Base-by-base conservation (phyloP, 2,888 invertebrate genomes). In the Rhagonycha lutea region DNA sequence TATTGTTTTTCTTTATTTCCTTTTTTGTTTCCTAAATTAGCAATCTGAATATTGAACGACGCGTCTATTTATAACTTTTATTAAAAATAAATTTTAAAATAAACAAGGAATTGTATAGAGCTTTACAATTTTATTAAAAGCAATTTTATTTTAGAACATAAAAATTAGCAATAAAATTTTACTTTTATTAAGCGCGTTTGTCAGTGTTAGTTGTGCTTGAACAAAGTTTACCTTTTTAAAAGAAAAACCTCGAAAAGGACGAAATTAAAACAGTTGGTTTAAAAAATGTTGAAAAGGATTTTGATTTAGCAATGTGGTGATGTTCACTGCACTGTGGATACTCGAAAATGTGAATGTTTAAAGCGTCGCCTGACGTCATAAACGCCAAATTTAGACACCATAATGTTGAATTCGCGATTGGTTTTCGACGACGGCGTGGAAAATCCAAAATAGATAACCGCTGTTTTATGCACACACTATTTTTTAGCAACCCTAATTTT, bases 281-380 rank as follows among this genome's bases (percentile, higher is more conserved):
- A 68, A 68, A 67, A 24, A 68, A 28, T 68, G 26, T 47, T n/a
- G 47, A 47, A 47, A n/a, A 47, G n/a, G 47, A 47, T 47, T 47
- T 63, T 74, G 77, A 69, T 77, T 77, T 75, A 70, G 70, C 75
- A 47, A 73, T 78, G 72, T 73, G 80, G 74, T 79, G 79, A 79
- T 82, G 78, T 80, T 79, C 82, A 79, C 80, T 80, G 80, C 81
- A 82, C 82, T 82, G 79, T 74, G 69, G 75, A 72, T 73, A 75
- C 69, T 68, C 68, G 69, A 74, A 68, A 62, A 69, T 70, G 72
- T 72, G 72, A 73, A 68, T 71, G 74, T 74, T 72, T 77, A 73
- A 77, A 68, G 79, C 80, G 80, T 79, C 79, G 69, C 61, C 70
- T 80, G 80, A 80, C 79, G 79, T 79, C 79, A 79, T 73, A 12